These are phyloP conservation scores for Gambusia affinis DNA, from an alignment of 2,113 vertebrate genomes.

Conservation along the genomic window DNA sequence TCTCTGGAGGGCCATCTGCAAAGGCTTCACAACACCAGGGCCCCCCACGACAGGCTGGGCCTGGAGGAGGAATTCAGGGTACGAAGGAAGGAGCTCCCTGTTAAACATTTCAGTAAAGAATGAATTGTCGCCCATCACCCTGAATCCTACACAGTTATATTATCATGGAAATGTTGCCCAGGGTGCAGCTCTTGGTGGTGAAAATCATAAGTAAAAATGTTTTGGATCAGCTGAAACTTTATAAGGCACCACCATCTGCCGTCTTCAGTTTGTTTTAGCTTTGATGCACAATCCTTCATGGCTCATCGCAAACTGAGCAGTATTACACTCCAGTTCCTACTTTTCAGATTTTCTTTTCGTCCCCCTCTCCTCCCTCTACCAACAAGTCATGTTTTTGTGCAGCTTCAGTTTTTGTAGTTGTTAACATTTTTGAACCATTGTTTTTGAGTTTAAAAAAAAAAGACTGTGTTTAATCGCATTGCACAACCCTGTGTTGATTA, in stretches of 20 bases:
- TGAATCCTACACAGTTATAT: constrained; percentile 39
- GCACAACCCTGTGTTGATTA: not conserved
- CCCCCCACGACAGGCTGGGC: constrained; percentile 89
- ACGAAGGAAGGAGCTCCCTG: constrained; percentile 57
- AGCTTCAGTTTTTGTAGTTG: constrained; percentile 14
- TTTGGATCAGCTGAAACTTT: constrained; percentile 66
- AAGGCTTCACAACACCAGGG: constrained; percentile 83
- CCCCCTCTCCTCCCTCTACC: not conserved
- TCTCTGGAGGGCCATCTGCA: constrained; percentile 96
- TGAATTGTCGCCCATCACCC: constrained; percentile 59
- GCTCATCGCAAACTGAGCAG: not conserved
- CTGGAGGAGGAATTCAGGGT: constrained; percentile 98
- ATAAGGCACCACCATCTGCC: constrained; percentile 61
- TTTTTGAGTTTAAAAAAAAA: not conserved
- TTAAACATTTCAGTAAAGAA: constrained; percentile 67
- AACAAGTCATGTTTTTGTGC: constrained; percentile 32
- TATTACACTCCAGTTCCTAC: constrained; percentile 22
- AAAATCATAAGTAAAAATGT: constrained; percentile 69
- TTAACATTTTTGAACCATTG: constrained; percentile 11
- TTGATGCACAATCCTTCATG: constrained; percentile 24
- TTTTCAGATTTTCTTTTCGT: constrained; percentile 7
- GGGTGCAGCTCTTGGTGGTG: constrained; percentile 66
- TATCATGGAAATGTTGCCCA: constrained; percentile 63
- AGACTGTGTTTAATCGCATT: constrained; percentile 2
- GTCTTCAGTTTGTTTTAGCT: constrained; percentile 48